Evolutionary conservation across 2,888 invertebrate genomes (phyloP).

Genomic region (Tanaodytes sp.): DNA sequence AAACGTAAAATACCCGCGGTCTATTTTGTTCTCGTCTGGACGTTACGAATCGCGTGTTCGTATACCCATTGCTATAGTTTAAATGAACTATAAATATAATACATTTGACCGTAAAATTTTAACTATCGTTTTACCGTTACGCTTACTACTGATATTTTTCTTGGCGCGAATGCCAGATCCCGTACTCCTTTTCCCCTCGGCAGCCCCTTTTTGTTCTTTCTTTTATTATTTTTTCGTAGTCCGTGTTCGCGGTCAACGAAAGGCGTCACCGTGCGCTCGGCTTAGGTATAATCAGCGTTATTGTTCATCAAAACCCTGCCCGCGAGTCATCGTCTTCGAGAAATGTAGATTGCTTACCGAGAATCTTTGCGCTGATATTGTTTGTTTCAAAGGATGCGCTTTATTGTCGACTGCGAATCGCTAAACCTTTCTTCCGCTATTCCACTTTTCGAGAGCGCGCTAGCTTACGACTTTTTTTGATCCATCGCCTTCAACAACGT

Average conservation of each 20-base stretch:
- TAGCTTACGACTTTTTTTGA: not conserved
- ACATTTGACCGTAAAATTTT: constrained; percentile 53
- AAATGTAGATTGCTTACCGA: constrained; percentile 52
- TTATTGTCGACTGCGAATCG: constrained; percentile 20
- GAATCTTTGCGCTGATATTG: constrained; percentile 38
- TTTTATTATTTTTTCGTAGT: constrained; percentile 40
- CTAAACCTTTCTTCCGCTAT: constrained; percentile 24
- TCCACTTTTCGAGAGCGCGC: constrained; percentile 20
- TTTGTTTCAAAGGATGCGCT: constrained; percentile 44
- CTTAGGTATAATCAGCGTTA: constrained; percentile 50
- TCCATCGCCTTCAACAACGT: too few relatives aligned
- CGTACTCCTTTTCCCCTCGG: constrained; percentile 17
- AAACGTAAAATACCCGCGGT: constrained; percentile 42
- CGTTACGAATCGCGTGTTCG: constrained; percentile 25
- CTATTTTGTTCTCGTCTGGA: constrained; percentile 40
- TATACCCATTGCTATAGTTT: constrained; percentile 45
- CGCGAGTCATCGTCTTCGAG: constrained; percentile 44
- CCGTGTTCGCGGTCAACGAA: constrained; percentile 46
- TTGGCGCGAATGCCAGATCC: constrained; percentile 31
- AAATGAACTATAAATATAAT: constrained; percentile 53
- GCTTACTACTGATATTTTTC: constrained; percentile 52
- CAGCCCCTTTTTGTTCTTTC: constrained; percentile 28
- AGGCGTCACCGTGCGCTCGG: constrained; percentile 43
- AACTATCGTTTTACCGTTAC: constrained; percentile 50
- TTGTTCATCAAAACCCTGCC: constrained; percentile 50